A percentile compares a stretch with the other conserved stretches of the same genome.
Evolutionary conservation across 2,888 invertebrate genomes (phyloP).

Genomic region (Epiblema foenella): DNA sequence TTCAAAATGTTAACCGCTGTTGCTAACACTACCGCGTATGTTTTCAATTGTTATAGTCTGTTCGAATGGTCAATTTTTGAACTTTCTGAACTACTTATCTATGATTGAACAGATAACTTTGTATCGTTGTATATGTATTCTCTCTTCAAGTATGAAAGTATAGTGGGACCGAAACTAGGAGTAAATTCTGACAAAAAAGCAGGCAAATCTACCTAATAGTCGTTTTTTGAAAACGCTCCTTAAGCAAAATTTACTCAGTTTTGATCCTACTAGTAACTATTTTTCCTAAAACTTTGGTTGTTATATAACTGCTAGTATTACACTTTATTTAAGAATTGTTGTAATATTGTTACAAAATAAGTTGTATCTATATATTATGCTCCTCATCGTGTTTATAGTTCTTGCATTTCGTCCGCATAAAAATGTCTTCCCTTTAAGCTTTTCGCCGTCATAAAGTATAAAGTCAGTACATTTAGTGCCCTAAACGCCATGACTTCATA

Average conservation of each 20-base stretch:
- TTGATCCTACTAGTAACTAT: slow-evolving; percentile 36
- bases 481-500: too few relatives aligned
- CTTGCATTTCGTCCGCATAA: slow-evolving; percentile 5
- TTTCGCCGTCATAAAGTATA: too few relatives aligned
- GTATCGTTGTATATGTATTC: slow-evolving; percentile 14
- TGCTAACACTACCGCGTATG: slow-evolving; percentile 5
- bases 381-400: slow-evolving; percentile 47
- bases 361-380: slow-evolving; percentile 60
- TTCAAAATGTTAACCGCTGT: slow-evolving; percentile 37
- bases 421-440: too few relatives aligned
- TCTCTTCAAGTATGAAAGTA: slow-evolving; percentile 45
- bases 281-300: slow-evolving; percentile 44
- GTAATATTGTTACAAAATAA: slow-evolving; percentile 57
- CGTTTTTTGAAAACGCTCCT: too few relatives aligned
- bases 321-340: slow-evolving; percentile 64
- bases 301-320: slow-evolving; percentile 62
- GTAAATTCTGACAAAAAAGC: too few relatives aligned
- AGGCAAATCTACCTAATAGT: too few relatives aligned
- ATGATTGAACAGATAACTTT: slow-evolving; percentile 11
- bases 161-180: too few relatives aligned
- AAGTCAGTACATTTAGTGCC: too few relatives aligned
- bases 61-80: neutral
- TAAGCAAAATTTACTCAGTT: too few relatives aligned
- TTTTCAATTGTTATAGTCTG: slow-evolving; percentile 2
- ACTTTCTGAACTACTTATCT: neutral